Percentiles rank a stretch among this genome's conserved stretches.
These are phyloP conservation scores for Brachionus manjavacas DNA, from an alignment of 1,140 invertebrate genomes.

Conservation along the genomic window DNA sequence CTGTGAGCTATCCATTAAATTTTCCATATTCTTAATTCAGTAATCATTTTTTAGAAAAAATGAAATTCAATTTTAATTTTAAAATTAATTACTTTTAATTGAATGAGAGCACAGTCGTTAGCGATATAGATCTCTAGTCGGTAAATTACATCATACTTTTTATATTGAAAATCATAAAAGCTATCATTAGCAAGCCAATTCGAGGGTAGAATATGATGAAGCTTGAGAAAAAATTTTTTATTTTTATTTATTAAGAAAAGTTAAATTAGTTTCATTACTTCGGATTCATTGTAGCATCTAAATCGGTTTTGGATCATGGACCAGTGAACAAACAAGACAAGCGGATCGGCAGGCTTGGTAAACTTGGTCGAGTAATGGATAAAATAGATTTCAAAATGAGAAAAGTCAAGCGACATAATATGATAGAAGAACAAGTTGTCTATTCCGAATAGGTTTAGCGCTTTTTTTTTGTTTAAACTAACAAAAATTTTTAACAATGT, in stretches of 20 bases:
- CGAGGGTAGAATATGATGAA: background rate
- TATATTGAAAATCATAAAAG: background rate
- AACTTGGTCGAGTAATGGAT: background rate
- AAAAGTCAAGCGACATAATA: background rate
- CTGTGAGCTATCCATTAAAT: background rate
- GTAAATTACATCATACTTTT: background rate
- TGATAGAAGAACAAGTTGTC: background rate
- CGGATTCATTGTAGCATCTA: background rate
- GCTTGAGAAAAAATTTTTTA: background rate
- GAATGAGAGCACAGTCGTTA: background rate
- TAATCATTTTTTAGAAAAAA: background rate
- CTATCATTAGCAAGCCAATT: background rate
- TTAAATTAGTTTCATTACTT: background rate
- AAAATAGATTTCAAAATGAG: conserved; percentile 24
- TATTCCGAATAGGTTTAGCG: background rate
- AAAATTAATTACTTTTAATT: conserved; percentile 24
- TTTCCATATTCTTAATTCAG: background rate
- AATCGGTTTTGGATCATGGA: conserved; percentile 13
- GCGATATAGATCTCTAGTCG: background rate
- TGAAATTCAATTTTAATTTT: background rate
- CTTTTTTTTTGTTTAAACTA: background rate
- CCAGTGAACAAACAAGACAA: conserved; percentile 24
- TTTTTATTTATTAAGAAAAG: background rate
- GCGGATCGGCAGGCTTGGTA: background rate
- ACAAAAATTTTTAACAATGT: background rate